Evolutionary conservation across 2,797 vertebrate genomes (phyloP).

Genomic region (Nyctalus aviator): DNA sequence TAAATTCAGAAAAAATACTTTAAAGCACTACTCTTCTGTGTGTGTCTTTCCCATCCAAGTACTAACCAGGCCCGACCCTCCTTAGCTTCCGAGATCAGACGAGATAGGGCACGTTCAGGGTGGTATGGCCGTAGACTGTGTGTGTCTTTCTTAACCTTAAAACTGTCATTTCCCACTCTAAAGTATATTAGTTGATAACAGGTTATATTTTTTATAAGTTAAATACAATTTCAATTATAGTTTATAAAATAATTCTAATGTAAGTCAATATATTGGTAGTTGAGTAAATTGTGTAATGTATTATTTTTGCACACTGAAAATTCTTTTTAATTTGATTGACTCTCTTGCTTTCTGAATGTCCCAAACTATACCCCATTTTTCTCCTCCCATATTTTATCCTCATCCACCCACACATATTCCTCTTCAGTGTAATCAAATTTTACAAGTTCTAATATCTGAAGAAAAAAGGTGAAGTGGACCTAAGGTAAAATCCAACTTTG

Average conservation of each 20-base stretch:
- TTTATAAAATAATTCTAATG: background rate
- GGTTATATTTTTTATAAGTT: background rate
- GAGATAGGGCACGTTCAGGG: no score
- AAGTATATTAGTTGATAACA: background rate
- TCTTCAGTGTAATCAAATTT: background rate
- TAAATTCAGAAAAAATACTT: constrained; percentile 49
- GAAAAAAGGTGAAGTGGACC: background rate
- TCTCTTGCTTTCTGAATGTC: background rate
- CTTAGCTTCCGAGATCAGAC: no score
- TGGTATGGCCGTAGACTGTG: no score
- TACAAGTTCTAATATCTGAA: background rate
- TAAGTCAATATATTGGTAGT: background rate
- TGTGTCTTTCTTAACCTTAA: constrained; percentile 29
- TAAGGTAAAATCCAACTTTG: background rate
- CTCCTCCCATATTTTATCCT: background rate
- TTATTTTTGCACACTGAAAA: constrained; percentile 24
- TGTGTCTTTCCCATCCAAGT: constrained; percentile 6
- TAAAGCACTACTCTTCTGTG: background rate
- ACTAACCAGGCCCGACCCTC: no score
- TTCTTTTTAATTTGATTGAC: constrained; percentile 18
- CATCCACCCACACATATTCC: background rate
- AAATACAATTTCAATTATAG: constrained; percentile 28
- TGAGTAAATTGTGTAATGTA: background rate
- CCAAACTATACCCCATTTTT: background rate
- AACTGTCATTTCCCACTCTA: background rate